Evolutionary conservation across 2,113 vertebrate genomes (phyloP).

Genomic region (Catharus fuscescens): DNA sequence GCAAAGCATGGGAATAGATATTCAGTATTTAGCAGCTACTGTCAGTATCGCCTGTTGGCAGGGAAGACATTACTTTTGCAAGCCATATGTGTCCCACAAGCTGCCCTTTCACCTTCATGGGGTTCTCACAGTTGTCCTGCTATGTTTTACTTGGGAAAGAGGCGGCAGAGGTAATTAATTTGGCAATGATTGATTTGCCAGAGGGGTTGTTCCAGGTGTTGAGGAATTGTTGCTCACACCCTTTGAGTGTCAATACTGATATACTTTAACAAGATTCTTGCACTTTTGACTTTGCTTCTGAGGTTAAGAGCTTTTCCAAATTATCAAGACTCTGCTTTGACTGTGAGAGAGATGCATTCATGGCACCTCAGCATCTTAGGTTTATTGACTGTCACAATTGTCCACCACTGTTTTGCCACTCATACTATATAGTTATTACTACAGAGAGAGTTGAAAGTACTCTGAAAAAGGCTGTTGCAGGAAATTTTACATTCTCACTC

Average conservation of each 20-base stretch:
- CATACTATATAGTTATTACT: background rate
- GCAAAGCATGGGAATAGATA: background rate
- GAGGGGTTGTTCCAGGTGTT: background rate
- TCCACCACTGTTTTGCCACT: background rate
- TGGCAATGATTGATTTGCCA: background rate
- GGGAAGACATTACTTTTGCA: background rate
- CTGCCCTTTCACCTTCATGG: background rate
- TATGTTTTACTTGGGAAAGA: background rate
- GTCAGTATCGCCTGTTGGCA: background rate
- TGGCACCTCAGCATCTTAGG: rapidly evolving
- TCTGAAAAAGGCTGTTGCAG: background rate
- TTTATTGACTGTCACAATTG: background rate
- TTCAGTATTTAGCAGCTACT: background rate
- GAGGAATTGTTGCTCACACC: background rate
- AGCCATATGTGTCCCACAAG: background rate
- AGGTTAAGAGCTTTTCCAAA: background rate
- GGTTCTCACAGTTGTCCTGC: background rate
- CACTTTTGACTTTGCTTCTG: background rate
- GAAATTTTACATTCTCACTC: background rate
- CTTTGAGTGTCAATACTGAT: background rate
- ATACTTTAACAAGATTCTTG: background rate
- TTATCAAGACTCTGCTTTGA: background rate
- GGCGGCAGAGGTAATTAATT: background rate
- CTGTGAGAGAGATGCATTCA: background rate
- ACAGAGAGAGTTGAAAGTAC: background rate